Evolutionary conservation across 2,113 vertebrate species (phyloP).

Genomic region (Scopus umbretta): DNA sequence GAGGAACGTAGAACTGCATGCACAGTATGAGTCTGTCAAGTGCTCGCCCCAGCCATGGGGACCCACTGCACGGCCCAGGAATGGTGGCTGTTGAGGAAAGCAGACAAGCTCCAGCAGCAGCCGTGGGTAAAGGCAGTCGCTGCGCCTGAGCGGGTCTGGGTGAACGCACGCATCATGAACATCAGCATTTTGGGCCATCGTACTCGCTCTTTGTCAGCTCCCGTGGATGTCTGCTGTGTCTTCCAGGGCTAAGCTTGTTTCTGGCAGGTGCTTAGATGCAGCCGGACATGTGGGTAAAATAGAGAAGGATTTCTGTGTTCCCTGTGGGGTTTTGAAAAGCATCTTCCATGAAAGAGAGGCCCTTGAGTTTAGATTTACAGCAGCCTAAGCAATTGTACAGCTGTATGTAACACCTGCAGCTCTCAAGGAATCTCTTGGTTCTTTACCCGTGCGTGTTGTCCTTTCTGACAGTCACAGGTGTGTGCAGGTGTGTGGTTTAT

Average conservation of each 20-base stretch:
- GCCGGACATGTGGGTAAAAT: rapidly evolving
- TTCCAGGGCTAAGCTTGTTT: neutral
- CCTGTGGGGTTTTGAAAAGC: neutral
- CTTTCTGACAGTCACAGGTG: neutral
- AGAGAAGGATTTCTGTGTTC: neutral
- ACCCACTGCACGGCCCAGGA: neutral
- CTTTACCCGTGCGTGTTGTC: neutral
- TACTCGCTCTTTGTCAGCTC: neutral
- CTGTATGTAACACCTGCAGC: neutral
- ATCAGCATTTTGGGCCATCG: rapidly evolving
- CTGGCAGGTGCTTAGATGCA: neutral
- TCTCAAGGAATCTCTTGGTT: neutral
- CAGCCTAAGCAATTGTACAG: neutral
- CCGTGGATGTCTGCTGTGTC: rapidly evolving
- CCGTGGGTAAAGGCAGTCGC: rapidly evolving
- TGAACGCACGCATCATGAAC: neutral
- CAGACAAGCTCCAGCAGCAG: neutral
- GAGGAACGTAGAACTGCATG: rapidly evolving
- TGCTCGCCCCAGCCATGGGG: neutral
- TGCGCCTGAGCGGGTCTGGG: neutral
- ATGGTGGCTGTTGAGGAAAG: neutral
- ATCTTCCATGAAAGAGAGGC: neutral
- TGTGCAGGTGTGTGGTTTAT: neutral
- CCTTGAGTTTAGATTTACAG: neutral
- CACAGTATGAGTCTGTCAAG: neutral